These are phyloP conservation scores for Pagrus major DNA, from an alignment of 2,113 vertebrate genomes.

Conservation along the genomic window DNA sequence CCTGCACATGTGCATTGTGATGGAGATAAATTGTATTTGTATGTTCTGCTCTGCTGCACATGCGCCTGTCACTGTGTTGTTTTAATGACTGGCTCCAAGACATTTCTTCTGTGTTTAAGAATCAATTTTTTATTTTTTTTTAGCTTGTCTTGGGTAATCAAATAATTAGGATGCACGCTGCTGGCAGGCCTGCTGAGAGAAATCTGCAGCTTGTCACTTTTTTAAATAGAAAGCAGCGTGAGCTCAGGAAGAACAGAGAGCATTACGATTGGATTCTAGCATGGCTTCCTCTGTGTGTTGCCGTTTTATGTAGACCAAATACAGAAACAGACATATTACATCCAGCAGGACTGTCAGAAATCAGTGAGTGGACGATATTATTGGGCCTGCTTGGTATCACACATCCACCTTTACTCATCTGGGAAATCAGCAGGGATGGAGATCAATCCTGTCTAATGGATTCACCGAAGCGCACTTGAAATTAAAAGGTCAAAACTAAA, in stretches of 20 bases:
- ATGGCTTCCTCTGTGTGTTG: neutral
- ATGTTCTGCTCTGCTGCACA: neutral
- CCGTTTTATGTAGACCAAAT: neutral
- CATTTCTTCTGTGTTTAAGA: neutral
- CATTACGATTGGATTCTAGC: conserved; percentile 5
- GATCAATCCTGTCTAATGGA: conserved; percentile 1
- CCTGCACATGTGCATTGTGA: neutral
- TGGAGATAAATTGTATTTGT: neutral
- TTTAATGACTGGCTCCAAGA: neutral
- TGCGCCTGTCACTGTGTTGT: neutral
- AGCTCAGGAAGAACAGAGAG: conserved; percentile 15
- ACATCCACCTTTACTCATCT: neutral
- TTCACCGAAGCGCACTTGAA: neutral
- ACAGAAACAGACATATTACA: neutral
- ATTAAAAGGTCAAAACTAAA: conserved; percentile 11
- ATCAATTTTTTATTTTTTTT: neutral
- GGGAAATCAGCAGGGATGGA: conserved; percentile 30
- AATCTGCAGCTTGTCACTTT: conserved; percentile 36
- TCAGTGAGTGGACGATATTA: neutral
- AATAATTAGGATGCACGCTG: conserved; percentile 31
- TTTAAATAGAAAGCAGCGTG: conserved; percentile 24
- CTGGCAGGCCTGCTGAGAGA: conserved; percentile 32
- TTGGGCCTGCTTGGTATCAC: neutral
- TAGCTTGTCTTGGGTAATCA: conserved; percentile 15
- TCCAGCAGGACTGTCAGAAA: conserved; percentile 8